phyloP scores from a whole-genome alignment of 2,113 vertebrate species.

The Campylomormyrus numenius region DNA sequence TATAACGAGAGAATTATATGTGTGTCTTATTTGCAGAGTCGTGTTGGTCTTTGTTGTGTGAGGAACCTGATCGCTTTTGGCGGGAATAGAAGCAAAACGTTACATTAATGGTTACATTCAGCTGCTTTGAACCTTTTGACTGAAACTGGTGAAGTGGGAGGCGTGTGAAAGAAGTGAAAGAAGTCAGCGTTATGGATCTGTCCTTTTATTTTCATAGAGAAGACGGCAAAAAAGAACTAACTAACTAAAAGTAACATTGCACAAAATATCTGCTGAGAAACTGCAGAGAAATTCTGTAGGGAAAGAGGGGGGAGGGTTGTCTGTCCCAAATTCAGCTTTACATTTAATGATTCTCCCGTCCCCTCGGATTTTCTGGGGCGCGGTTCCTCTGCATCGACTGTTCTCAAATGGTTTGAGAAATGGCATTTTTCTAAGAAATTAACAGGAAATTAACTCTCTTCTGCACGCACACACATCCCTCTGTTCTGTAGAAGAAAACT shows the following conservation, averaged over 20 bases:
- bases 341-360: not conserved
- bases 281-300: not conserved
- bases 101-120: not conserved
- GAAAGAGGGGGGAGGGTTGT: not conserved
- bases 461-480: not conserved
- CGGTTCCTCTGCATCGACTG: not conserved
- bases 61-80: not conserved
- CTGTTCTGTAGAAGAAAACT: not conserved
- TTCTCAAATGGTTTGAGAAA: not conserved
- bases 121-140: not conserved
- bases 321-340: not conserved
- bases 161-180: not conserved
- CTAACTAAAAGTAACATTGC: not conserved
- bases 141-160: not conserved
- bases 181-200: not conserved
- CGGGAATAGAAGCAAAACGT: not conserved
- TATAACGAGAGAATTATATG: not conserved
- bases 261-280: not conserved
- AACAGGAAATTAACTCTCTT: not conserved
- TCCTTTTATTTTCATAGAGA: not conserved
- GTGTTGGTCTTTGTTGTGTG: not conserved
- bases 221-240: not conserved
- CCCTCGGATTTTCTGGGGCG: not conserved
- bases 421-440: not conserved
- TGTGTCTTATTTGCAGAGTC: not conserved